Percentiles rank a stretch among this genome's conserved stretches.
phyloP scores from a whole-genome alignment of 2,888 invertebrate genomes.

The Bruchidius siliquastri region DNA sequence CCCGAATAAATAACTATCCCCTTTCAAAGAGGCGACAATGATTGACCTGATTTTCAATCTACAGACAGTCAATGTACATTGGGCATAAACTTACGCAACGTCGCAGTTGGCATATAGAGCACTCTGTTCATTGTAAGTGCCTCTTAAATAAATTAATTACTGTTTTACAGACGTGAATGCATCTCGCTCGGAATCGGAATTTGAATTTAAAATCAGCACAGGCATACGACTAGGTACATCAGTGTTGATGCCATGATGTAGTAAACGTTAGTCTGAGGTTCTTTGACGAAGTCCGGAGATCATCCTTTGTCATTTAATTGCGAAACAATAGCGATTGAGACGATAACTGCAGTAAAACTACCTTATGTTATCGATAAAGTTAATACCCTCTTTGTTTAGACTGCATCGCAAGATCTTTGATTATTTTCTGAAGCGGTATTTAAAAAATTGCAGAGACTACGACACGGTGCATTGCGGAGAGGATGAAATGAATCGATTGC shows the following conservation, averaged over 20 bases:
- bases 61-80: not conserved
- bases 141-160: not conserved
- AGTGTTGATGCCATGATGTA: not conserved
- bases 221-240: not conserved
- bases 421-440: no score
- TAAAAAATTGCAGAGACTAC: no score
- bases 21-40: not conserved
- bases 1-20: no score
- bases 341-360: no score
- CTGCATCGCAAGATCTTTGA: no score
- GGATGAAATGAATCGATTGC: no score
- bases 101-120: not conserved
- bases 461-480: no score
- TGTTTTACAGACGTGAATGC: not conserved
- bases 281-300: no score
- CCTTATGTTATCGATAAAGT: no score
- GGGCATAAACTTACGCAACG: not conserved
- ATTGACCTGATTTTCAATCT: not conserved
- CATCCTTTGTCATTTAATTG: no score
- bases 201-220: not conserved
- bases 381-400: no score
- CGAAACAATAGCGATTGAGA: no score
- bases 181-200: not conserved
- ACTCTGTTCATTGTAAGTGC: not conserved
- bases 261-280: not conserved